Conservation (phyloP, 2,113 vertebrate genomes). For the Heterotilapia buettikoferi region DNA sequence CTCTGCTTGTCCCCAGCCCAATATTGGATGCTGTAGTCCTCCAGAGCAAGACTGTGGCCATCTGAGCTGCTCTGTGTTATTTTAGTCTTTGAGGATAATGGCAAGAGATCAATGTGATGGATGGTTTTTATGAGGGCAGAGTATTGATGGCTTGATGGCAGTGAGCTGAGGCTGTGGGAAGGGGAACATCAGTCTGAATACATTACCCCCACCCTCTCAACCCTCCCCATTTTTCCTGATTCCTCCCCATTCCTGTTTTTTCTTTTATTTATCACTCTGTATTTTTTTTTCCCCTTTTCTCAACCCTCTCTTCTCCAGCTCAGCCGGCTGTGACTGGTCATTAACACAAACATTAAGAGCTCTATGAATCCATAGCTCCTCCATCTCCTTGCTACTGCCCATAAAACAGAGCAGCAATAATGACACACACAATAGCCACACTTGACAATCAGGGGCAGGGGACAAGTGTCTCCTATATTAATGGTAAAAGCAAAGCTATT, state of each 20-base stretch:
- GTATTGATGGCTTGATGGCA: slow-evolving; percentile 57
- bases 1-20: neutral
- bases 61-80: slow-evolving; percentile 49
- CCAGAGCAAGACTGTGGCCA: slow-evolving; percentile 4
- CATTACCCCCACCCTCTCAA: slow-evolving; percentile 5
- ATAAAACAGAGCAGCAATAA: slow-evolving; percentile 51
- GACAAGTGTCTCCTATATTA: slow-evolving; percentile 31
- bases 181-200: slow-evolving; percentile 46
- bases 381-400: slow-evolving; percentile 36
- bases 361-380: slow-evolving; percentile 51
- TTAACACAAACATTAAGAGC: slow-evolving; percentile 65
- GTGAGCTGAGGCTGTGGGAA: slow-evolving; percentile 34
- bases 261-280: slow-evolving; percentile 27
- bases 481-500: slow-evolving; percentile 47
- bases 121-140: slow-evolving; percentile 58
- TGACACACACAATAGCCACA: slow-evolving; percentile 48
- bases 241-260: slow-evolving; percentile 14
- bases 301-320: slow-evolving; percentile 14
- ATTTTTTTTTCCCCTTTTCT: neutral
- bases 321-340: slow-evolving; percentile 53
- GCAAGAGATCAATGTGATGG: slow-evolving; percentile 67
- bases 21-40: neutral
- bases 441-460: slow-evolving; percentile 39
- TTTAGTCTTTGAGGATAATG: slow-evolving; percentile 63
- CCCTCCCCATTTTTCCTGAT: neutral